Evolutionary conservation across 2,888 invertebrate genomes (phyloP).

Genomic region (Harpalus rubripes): DNA sequence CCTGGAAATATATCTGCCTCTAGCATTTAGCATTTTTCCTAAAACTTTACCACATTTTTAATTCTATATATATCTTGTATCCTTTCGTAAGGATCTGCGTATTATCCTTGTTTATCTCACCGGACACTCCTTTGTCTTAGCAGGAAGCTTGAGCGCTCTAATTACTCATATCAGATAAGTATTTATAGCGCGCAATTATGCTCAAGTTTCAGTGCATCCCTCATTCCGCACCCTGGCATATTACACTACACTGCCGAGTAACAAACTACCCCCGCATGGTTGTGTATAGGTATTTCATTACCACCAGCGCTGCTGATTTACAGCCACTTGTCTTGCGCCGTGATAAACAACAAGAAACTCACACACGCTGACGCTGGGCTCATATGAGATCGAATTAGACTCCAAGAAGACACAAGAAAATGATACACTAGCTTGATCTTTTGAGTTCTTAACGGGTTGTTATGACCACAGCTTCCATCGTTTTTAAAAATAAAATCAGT

Average conservation of each 20-base stretch:
- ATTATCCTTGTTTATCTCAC: slow-evolving; percentile 16
- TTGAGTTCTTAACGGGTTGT: too few relatives aligned
- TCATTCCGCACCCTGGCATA: slow-evolving; percentile 57
- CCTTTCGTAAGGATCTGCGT: not conserved
- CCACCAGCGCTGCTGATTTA: slow-evolving; percentile 74
- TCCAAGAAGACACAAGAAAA: not conserved
- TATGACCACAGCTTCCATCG: too few relatives aligned
- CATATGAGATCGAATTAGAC: not conserved
- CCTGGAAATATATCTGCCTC: too few relatives aligned
- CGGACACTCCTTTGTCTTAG: slow-evolving; percentile 26
- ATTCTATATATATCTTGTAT: too few relatives aligned
- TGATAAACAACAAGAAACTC: not conserved
- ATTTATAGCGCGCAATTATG: slow-evolving; percentile 77
- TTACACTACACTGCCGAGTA: slow-evolving; percentile 51
- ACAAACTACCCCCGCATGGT: slow-evolving; percentile 60
- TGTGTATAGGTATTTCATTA: slow-evolving; percentile 76
- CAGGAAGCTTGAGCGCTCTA: slow-evolving; percentile 70
- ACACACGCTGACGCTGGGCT: not conserved
- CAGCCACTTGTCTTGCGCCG: slow-evolving; percentile 67
- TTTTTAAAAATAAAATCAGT: too few relatives aligned
- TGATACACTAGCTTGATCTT: too few relatives aligned
- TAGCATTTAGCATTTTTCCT: too few relatives aligned
- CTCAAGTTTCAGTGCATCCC: slow-evolving; percentile 73
- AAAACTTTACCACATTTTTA: too few relatives aligned
- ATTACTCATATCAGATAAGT: slow-evolving; percentile 77